These are phyloP conservation scores for Actinemys pallida DNA, from an alignment of 2,113 vertebrate genomes.

Conservation along the genomic window DNA sequence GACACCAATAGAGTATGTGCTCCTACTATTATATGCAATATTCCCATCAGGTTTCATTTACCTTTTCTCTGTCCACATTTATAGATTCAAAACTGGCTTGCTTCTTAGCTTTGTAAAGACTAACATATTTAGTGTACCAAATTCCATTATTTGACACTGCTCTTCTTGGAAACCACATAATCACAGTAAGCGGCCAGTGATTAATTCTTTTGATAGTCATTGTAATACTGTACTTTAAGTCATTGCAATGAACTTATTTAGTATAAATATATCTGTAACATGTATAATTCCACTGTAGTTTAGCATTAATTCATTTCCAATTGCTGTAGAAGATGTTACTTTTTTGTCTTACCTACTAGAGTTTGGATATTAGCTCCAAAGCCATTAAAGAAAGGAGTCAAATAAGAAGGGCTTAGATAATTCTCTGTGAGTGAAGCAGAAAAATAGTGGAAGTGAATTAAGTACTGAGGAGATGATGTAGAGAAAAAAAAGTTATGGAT, in stretches of 20 bases:
- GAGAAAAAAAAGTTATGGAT: background rate
- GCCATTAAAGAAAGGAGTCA: background rate
- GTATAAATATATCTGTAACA: background rate
- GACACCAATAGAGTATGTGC: background rate
- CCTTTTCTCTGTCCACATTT: background rate
- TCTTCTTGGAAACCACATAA: background rate
- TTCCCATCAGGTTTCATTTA: background rate
- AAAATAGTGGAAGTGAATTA: conserved; percentile 20
- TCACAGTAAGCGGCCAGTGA: background rate
- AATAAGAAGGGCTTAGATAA: background rate
- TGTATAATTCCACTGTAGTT: background rate
- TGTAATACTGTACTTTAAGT: background rate
- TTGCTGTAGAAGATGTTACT: background rate
- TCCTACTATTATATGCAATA: background rate
- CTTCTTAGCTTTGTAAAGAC: background rate
- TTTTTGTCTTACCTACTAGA: background rate
- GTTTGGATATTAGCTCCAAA: background rate
- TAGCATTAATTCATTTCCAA: background rate
- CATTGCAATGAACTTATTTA: background rate
- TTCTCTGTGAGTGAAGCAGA: conserved; percentile 33
- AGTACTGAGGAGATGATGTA: background rate
- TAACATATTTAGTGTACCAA: background rate
- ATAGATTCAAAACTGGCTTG: background rate
- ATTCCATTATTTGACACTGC: background rate
- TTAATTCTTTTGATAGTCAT: background rate